Evolutionary conservation across 2,113 vertebrate species (phyloP), one percentile per base, ranked within the genome.

Genomic region (Aegithalos caudatus): DNA sequence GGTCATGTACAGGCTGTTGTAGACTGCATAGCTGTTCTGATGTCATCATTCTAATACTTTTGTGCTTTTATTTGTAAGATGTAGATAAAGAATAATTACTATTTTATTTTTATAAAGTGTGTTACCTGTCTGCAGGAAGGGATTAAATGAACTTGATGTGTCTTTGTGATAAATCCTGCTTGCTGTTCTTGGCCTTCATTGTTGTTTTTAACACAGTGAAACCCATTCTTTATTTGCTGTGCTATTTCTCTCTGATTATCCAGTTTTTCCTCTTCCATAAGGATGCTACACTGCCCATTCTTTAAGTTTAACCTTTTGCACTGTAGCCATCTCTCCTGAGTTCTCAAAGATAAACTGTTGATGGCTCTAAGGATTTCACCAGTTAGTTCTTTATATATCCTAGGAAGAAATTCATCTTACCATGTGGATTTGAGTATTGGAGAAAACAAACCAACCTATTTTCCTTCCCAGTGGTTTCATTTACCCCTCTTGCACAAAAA

Each of bases 1-100:
- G 28, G 11, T 21, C 0, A 0, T 25, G 28, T 40, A 21, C 10
- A 50, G 21, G 2, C 33, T 48, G 6, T 38, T 60, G 10, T 16
- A 25, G 54, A 23, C 51, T 53, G 38, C 16, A 12, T 12, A 38
- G 35, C 21, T 9, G 1, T 45, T 79, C 38, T 35, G 27, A 79
- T 64, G 53, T 25, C 40, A 15, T 38, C 50, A 62, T 70, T 81
- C 66, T 35, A 50, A 54, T 60, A 35, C 11, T 50, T 35, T 77
- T 47, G 37, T 81, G 44, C 9, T 38, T 58, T 61, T 85, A 80
- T 72, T 67, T 17, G 18, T 79, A 70, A 71, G 83, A 44, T 83
- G 29, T 44, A 86, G 84, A 65, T 91, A 88, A 91, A 83, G 56
- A 40, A 33, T 88, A 76, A 64, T 64, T 86, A 62, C 27, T 76